Evolutionary conservation across 2,797 vertebrate genomes (phyloP).

Genomic region (Protosalanx chinensis): DNA sequence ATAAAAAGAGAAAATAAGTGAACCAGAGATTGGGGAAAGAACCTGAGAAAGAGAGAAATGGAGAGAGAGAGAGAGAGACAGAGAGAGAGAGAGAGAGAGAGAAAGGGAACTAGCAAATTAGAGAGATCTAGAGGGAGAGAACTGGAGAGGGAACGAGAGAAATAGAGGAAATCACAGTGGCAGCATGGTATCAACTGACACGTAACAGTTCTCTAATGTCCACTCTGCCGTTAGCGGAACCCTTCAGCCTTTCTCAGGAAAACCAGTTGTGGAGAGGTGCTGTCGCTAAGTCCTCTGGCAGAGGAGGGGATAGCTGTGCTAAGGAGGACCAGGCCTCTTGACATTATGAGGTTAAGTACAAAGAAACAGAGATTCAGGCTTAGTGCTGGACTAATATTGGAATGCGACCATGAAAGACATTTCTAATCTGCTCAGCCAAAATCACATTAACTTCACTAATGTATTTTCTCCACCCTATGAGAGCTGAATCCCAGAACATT

Average conservation of each 20-base stretch:
- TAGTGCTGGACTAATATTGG: conserved; percentile 73
- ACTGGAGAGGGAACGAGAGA: too few relatives aligned
- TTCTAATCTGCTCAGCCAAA: conserved; percentile 77
- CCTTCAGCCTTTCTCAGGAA: conserved; percentile 19
- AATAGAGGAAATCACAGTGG: neutral
- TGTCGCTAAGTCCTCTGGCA: conserved; percentile 47
- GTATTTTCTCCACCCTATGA: conserved; percentile 68
- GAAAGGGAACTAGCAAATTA: neutral
- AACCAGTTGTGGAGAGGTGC: conserved; percentile 35
- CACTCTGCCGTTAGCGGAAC: conserved; percentile 8
- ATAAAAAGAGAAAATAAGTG: neutral
- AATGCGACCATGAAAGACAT: conserved; percentile 77
- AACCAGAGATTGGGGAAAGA: neutral
- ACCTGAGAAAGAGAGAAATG: too few relatives aligned
- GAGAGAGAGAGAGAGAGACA: too few relatives aligned
- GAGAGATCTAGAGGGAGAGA: neutral
- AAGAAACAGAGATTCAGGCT: conserved; percentile 71
- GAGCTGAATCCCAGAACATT: conserved; percentile 56
- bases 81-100: neutral
- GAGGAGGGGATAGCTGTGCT: conserved; percentile 51
- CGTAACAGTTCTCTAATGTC: conserved; percentile 2
- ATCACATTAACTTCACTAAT: conserved; percentile 76
- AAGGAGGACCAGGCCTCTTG: conserved; percentile 69
- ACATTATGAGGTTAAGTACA: conserved; percentile 79
- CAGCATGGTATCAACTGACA: neutral